Evolutionary conservation across 2,113 vertebrate genomes (phyloP).

Genomic region (Gymnocephalus cernua): DNA sequence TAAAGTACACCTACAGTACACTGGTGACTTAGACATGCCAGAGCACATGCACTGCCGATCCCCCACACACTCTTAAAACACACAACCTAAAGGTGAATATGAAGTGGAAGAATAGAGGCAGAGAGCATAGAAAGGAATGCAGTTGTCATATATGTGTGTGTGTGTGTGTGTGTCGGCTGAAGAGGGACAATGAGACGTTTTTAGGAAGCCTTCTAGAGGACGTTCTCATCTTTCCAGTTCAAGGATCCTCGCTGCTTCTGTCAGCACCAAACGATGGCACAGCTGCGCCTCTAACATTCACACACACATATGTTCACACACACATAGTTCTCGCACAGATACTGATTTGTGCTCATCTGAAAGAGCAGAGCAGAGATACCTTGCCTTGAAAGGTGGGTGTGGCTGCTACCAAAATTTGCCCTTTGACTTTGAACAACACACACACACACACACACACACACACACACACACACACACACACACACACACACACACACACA

Average conservation of each 20-base stretch:
- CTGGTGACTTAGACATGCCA: not conserved
- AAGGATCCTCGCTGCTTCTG: slow-evolving; percentile 74
- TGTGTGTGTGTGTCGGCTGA: slow-evolving; percentile 5
- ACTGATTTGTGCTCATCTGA: slow-evolving; percentile 64
- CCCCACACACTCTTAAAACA: not conserved
- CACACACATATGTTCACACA: slow-evolving; percentile 13
- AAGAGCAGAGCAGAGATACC: slow-evolving; percentile 55
- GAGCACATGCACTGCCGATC: not conserved
- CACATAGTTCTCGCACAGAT: slow-evolving; percentile 33
- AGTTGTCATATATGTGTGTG: slow-evolving; percentile 40
- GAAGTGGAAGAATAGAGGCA: slow-evolving; percentile 2
- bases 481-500: slow-evolving; percentile 43
- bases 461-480: slow-evolving; percentile 40
- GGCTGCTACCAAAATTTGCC: slow-evolving; percentile 67
- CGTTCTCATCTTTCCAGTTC: slow-evolving; percentile 78
- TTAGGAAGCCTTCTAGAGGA: slow-evolving; percentile 73
- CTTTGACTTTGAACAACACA: slow-evolving; percentile 67
- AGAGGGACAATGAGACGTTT: slow-evolving; percentile 69
- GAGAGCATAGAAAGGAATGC: not conserved
- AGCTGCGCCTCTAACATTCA: slow-evolving; percentile 58
- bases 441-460: not conserved
- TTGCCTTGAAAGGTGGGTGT: slow-evolving; percentile 66
- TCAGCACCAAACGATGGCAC: slow-evolving; percentile 69
- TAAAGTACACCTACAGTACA: slow-evolving; percentile 17
- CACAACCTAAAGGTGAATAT: not conserved